phyloP scores from a whole-genome alignment of 2,888 invertebrate species.

The Drosophila peninsularis region DNA sequence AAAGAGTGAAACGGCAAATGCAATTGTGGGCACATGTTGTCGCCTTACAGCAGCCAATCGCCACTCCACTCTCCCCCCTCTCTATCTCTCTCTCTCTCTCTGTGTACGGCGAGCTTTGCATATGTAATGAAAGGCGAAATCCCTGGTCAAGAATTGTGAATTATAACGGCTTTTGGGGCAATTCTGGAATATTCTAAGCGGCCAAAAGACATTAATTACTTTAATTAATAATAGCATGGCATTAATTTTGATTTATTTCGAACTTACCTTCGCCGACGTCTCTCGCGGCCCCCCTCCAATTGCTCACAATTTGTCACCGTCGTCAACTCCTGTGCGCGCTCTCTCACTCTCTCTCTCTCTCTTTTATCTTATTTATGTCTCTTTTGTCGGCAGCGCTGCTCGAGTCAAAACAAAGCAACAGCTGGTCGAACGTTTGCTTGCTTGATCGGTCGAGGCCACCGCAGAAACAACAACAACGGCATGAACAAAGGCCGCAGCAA shows the following conservation, averaged over 20 bases:
- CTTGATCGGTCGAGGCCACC: slow-evolving; percentile 71
- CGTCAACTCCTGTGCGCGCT: neutral
- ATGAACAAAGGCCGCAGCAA: slow-evolving; percentile 44
- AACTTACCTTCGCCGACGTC: neutral
- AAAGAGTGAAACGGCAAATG: slow-evolving; percentile 30
- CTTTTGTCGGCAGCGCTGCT: slow-evolving; percentile 12
- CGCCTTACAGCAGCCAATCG: neutral
- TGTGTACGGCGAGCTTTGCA: slow-evolving; percentile 58
- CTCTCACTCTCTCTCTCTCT: neutral
- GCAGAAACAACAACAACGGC: slow-evolving; percentile 37
- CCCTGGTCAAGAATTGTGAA: slow-evolving; percentile 57
- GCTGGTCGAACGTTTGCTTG: slow-evolving; percentile 51
- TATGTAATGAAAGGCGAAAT: slow-evolving; percentile 62
- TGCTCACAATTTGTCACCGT: slow-evolving; percentile 9
- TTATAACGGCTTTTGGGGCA: slow-evolving; percentile 43
- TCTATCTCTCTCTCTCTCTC: neutral
- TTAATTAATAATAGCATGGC: slow-evolving; percentile 77
- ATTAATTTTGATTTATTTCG: slow-evolving; percentile 77
- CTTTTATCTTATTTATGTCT: neutral
- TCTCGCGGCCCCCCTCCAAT: neutral
- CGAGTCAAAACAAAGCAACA: slow-evolving; percentile 56
- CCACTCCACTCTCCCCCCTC: no score
- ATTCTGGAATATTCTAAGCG: slow-evolving; percentile 27
- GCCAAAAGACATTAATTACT: slow-evolving; percentile 68
- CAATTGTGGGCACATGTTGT: slow-evolving; percentile 65